Evolutionary conservation across 2,888 invertebrate species (phyloP).

Genomic region (Megaustenia siamemsis): DNA sequence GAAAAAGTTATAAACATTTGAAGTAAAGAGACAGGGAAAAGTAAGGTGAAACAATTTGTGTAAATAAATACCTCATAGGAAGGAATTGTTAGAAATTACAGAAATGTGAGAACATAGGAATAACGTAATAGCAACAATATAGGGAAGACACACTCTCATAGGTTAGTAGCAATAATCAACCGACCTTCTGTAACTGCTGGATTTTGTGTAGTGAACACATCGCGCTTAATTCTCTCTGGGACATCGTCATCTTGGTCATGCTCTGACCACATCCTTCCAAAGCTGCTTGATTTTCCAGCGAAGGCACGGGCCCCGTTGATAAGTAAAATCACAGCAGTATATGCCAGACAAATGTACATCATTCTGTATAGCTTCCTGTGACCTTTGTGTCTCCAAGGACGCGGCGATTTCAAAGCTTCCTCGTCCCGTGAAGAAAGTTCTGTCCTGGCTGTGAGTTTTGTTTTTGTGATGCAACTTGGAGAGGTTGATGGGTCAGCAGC

Average conservation of each 20-base stretch:
- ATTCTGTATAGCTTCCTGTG: conserved; percentile 24
- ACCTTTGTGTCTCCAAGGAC: conserved; percentile 37
- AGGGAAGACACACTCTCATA: too few species aligned
- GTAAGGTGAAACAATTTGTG: too few species aligned
- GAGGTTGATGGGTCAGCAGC: neutral
- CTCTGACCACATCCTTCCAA: neutral
- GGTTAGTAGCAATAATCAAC: neutral
- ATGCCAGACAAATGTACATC: conserved; percentile 1
- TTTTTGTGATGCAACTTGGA: neutral
- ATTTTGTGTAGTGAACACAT: neutral
- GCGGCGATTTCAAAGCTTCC: neutral
- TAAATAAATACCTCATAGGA: too few species aligned
- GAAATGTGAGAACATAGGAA: too few species aligned
- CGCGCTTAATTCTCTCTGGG: neutral
- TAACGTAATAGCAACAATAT: too few species aligned
- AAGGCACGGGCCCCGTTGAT: conserved; percentile 21
- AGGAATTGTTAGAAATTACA: too few species aligned
- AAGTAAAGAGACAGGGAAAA: too few species aligned
- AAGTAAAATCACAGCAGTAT: conserved; percentile 28
- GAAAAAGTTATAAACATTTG: too few species aligned
- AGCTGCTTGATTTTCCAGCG: too few species aligned
- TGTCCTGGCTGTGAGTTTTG: neutral
- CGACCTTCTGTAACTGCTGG: neutral
- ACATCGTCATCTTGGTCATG: neutral
- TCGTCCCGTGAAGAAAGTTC: neutral